These are phyloP conservation scores for Drosophila colorata DNA, from an alignment of 2,888 invertebrate genomes.

Conservation along the genomic window DNA sequence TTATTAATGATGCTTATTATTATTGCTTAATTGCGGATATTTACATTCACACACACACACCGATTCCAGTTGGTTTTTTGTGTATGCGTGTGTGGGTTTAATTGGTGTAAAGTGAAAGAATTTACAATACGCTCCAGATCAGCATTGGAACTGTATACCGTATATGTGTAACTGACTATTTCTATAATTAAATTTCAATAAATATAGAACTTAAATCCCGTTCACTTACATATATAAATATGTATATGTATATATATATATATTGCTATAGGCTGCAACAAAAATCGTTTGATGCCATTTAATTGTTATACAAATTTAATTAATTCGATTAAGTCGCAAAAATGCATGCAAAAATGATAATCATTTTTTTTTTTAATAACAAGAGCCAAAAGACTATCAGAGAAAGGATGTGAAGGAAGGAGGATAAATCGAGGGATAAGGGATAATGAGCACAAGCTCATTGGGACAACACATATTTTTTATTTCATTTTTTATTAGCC, in stretches of 20 bases:
- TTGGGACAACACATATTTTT: conserved; percentile 1
- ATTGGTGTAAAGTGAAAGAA: conserved; percentile 46
- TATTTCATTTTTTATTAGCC: conserved; percentile 19
- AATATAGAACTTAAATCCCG: conserved; percentile 18
- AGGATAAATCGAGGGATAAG: too few species aligned
- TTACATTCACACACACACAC: conserved; percentile 47
- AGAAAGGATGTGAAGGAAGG: too few species aligned
- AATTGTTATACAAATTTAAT: conserved; percentile 66
- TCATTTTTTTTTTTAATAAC: not conserved
- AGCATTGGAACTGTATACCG: not conserved
- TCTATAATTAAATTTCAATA: conserved; percentile 37
- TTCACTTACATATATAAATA: conserved; percentile 12
- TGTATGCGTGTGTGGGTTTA: conserved; percentile 35
- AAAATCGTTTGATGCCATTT: conserved; percentile 26
- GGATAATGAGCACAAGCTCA: not conserved
- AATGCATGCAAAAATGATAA: conserved; percentile 9
- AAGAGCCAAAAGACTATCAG: not conserved
- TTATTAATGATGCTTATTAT: conserved; percentile 81
- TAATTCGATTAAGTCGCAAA: conserved; percentile 67
- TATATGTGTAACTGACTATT: not conserved
- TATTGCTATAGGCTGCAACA: conserved; percentile 1
- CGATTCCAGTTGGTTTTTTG: not conserved
- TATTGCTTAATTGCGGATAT: conserved; percentile 79
- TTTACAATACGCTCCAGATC: conserved; percentile 2
- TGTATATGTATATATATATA: not conserved